Base-by-base conservation (phyloP, 2,113 vertebrate genomes). In the Penelope pileata region DNA sequence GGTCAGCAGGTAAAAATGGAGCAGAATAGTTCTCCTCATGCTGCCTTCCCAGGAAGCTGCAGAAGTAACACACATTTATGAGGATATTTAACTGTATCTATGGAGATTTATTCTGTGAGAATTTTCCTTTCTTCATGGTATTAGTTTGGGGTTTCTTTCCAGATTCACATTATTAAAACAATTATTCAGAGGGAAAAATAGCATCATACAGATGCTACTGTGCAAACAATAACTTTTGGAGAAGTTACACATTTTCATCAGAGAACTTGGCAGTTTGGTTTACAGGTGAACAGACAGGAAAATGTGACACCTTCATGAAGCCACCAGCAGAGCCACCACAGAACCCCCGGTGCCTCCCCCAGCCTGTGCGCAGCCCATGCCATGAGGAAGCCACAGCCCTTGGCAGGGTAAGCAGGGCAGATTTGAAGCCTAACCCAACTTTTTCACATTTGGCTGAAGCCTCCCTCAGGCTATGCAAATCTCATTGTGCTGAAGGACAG, bases 171-270 rank as follows among this genome's bases (percentile, higher is more conserved):
- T 76, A 72, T 50, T 56, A 59, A 91, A 88, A 87, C 43, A n/a
- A 75, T 94, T 92, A 90, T 90, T 90, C 79, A 73, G 73, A 62
- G 45, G 36, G 60, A 29, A 62, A 87, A 90, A 85, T 4, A 85
- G 48, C 51, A 54, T 62, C 0, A 1, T 36, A 77, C 9, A 67
- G 62, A 72, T 24, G 36, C 81, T 47, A n/a, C 74, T 72, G 32
- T 68, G 62, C 85, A 82, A 91, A 85, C 32, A 78, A 54, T 45
- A 51, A 66, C 67, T 84, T 93, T 66, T 0, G 0, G 24, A 75
- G 43, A 60, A 47, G 72, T 60, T 77, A 77, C 85, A 80, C 13
- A 51, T 79, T 68, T 63, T 64, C 17, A 67, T 64, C 74, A 75
- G 47, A 83, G 62, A 93, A 78, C 45, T 16, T 1, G 21, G 38